Evolutionary conservation across 2,888 invertebrate genomes (phyloP).

Genomic region (Mayetiola destructor): DNA sequence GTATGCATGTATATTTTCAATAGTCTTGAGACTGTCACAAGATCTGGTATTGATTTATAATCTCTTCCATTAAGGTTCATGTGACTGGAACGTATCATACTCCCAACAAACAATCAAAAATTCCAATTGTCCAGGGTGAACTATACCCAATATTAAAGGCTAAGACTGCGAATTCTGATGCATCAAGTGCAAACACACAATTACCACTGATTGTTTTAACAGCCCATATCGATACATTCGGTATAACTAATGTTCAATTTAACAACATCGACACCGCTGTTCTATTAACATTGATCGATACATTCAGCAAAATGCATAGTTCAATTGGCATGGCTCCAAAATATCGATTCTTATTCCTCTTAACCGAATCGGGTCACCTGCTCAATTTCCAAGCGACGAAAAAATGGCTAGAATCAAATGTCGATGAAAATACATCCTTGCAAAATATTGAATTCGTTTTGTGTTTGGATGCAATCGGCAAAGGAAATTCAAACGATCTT

Average conservation of each 20-base stretch:
- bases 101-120: slow-evolving; percentile 60
- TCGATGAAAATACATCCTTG: slow-evolving; percentile 49
- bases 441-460: slow-evolving; percentile 79
- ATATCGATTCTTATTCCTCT: slow-evolving; percentile 70
- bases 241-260: slow-evolving; percentile 77
- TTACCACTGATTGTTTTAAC: slow-evolving; percentile 80
- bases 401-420: slow-evolving; percentile 87
- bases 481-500: slow-evolving; percentile 36
- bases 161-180: slow-evolving; percentile 39
- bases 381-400: slow-evolving; percentile 89
- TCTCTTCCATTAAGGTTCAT: slow-evolving; percentile 36
- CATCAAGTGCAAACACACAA: slow-evolving; percentile 44
- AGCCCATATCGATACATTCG: slow-evolving; percentile 86
- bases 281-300: slow-evolving; percentile 69
- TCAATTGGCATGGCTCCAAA: slow-evolving; percentile 55
- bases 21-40: background rate
- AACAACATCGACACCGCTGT: slow-evolving; percentile 79
- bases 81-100: slow-evolving; percentile 58
- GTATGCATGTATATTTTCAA: slow-evolving; percentile 22
- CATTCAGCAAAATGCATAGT: slow-evolving; percentile 77
- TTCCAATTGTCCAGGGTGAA: slow-evolving; percentile 77
- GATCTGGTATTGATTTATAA: background rate
- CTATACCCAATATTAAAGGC: slow-evolving; percentile 36
- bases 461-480: slow-evolving; percentile 71
- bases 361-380: slow-evolving; percentile 80